Base-by-base conservation (phyloP, 2,888 invertebrate species). In the Callinectes sapidus region DNA sequence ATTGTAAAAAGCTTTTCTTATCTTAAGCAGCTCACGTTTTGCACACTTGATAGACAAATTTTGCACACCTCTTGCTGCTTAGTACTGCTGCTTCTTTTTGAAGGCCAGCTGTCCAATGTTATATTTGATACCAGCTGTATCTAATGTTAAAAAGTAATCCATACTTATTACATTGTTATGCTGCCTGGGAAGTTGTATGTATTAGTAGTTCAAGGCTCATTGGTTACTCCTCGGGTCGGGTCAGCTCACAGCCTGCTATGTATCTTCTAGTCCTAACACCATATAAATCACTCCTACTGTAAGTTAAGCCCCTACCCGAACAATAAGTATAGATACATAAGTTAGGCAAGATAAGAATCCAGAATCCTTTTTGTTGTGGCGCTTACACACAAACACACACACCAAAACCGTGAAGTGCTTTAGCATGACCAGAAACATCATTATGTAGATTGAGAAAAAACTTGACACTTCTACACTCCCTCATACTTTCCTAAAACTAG, bases 171-270 rank as follows among this genome's bases (percentile, higher is more conserved):
- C 81, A 81, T 35, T n/a, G 35, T 81, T 35, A 81, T 14, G 81
- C 35, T 81, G 81, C 81, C 81, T 32, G 35, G 35, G 32, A 35
- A 81, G 35, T 14, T 81, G 81, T 35, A 61, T 61, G 61, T 23
- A 61, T 23, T 61, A 81, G 35, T 81, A 81, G 81, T 71, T 71
- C n/a, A 28, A n/a, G 71, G 28, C 71, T 71, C 71, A 71, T 71
- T n/a, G n/a, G 28, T 28, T 71, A 71, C 71, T 71, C 14, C 81
- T 81, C 35, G 32, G 81, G 81, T 32, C 28, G 81, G 81, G 81
- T 2, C 81, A 81, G 81, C 81, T 81, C 81, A 35, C 35, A 35
- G 81, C 81, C 81, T 35, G 81, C 81, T 18, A 28, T 8, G 23
- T 71, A 35, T 81, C 35, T 35, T 81, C 81, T 81, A 81, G 81